Conservation (phyloP, 2,113 vertebrate species). For the Platanista minor region DNA sequence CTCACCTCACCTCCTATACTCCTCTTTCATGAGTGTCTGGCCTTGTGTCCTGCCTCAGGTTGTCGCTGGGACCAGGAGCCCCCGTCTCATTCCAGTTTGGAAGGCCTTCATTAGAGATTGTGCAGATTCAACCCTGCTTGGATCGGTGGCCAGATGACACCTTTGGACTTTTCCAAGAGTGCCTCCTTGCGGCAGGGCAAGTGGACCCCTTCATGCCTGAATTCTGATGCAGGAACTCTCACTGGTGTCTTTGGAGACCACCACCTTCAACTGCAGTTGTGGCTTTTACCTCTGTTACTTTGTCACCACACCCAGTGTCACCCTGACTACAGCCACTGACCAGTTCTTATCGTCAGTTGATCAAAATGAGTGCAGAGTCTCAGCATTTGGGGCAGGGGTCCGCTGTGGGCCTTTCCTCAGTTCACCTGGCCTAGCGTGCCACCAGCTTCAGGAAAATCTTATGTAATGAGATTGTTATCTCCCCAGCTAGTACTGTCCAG, state of each 20-base stretch:
- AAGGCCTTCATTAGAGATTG: not conserved
- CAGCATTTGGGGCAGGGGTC: not conserved
- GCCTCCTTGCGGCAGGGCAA: not conserved
- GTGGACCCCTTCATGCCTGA: not conserved
- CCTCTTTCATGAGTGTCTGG: not conserved
- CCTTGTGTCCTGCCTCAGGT: not conserved
- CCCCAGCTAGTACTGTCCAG: not conserved
- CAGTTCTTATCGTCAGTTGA: not conserved
- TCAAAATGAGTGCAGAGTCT: not conserved
- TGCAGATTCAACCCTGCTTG: not conserved
- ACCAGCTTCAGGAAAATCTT: not conserved
- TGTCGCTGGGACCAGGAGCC: not conserved
- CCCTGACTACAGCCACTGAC: not conserved
- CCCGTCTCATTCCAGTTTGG: not conserved
- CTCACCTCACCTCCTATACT: not conserved
- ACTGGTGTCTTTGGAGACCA: not conserved
- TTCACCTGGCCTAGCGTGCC: not conserved
- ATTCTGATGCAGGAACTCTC: not conserved
- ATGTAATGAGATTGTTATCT: not conserved
- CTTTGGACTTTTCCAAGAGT: not conserved
- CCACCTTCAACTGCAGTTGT: not conserved
- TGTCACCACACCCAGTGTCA: not conserved
- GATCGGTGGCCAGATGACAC: too few relatives aligned
- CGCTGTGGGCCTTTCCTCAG: not conserved
- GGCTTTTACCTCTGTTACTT: not conserved